Evolutionary conservation across 2,888 invertebrate species (phyloP).

Genomic region (Latrodectus hesperus): DNA sequence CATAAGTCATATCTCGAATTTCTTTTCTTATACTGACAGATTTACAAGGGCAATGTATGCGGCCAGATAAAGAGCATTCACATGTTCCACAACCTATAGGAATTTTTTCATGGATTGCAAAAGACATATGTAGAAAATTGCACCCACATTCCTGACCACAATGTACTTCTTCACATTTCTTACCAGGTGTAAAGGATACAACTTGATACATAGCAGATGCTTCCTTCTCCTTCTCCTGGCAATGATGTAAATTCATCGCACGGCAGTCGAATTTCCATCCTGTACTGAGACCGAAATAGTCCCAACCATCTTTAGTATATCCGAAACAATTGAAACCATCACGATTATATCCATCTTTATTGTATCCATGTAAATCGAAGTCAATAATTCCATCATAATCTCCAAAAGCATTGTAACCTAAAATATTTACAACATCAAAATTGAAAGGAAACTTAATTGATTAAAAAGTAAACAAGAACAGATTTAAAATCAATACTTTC

Average conservation of each 20-base stretch:
- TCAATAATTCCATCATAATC: constrained; percentile 74
- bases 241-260: constrained; percentile 72
- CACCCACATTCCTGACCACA: constrained; percentile 74
- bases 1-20: constrained; percentile 73
- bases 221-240: constrained; percentile 72
- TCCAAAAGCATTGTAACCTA: constrained; percentile 72
- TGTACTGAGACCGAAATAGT: constrained; percentile 72
- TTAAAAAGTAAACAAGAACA: no score
- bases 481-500: no score
- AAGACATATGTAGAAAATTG: constrained; percentile 72
- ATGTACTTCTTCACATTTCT: constrained; percentile 72
- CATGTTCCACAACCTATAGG: constrained; percentile 58
- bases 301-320: constrained; percentile 72
- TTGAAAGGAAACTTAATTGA: no score
- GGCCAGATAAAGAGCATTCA: constrained; percentile 55
- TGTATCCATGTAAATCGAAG: constrained; percentile 73
- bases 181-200: constrained; percentile 73
- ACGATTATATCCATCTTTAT: constrained; percentile 74
- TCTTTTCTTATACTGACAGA: constrained; percentile 72
- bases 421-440: background rate
- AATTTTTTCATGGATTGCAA: constrained; percentile 60
- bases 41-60: constrained; percentile 71
- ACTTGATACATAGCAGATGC: constrained; percentile 68
- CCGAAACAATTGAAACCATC: constrained; percentile 73
- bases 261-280: constrained; percentile 73